A percentile compares a stretch with the other conserved stretches of the same genome.
These are phyloP conservation scores for Lipotes vexillifer DNA, from an alignment of 2,113 vertebrate species.

Conservation along the genomic window DNA sequence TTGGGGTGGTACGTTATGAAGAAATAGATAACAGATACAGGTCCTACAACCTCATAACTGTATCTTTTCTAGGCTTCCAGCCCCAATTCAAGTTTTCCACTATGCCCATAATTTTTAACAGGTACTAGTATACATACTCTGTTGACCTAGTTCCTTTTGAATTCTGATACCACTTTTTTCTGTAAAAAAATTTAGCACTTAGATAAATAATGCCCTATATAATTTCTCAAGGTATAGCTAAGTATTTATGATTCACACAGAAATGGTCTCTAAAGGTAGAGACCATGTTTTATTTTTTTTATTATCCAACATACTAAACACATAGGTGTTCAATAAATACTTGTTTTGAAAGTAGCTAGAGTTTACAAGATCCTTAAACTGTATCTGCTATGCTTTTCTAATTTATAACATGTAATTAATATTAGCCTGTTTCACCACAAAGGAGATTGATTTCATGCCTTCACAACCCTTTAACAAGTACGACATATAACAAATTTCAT, in stretches of 20 bases:
- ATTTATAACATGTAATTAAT: background rate
- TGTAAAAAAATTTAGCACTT: background rate
- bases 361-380: background rate
- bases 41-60: background rate
- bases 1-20: background rate
- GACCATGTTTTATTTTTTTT: background rate
- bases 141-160: background rate
- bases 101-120: background rate
- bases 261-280: background rate
- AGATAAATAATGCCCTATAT: background rate
- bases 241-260: background rate
- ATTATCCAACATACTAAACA: background rate
- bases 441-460: background rate
- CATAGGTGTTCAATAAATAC: background rate
- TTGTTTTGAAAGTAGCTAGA: background rate
- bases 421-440: background rate
- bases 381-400: background rate
- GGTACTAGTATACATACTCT: background rate
- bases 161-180: background rate
- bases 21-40: background rate
- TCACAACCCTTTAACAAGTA: background rate
- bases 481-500: background rate
- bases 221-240: background rate
- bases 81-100: background rate
- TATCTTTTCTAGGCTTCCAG: background rate